A percentile compares a stretch with the other conserved stretches of the same genome.
Evolutionary conservation across 2,113 vertebrate genomes (phyloP).

Genomic region (Coreoperca whiteheadi): DNA sequence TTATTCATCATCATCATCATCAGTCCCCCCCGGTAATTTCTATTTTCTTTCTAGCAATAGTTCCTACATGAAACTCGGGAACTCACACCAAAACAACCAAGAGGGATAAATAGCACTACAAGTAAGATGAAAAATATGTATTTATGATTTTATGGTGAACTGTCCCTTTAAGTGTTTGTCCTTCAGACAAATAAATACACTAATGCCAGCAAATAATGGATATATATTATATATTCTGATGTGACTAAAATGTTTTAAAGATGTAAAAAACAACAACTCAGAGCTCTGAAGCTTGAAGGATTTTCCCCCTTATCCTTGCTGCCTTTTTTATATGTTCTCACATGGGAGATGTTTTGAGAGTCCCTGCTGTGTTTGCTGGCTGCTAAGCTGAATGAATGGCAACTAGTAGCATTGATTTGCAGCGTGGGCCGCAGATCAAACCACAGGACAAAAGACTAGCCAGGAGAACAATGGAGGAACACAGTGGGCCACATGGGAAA

Average conservation of each 20-base stretch:
- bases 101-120: too few species aligned
- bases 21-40: too few species aligned
- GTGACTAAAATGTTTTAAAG: constrained; percentile 25
- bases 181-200: constrained; percentile 21
- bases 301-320: constrained; percentile 5
- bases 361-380: constrained; percentile 59
- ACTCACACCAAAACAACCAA: too few species aligned
- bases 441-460: constrained; percentile 66
- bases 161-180: constrained; percentile 20
- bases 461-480: constrained; percentile 52
- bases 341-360: constrained; percentile 58
- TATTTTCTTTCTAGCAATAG: too few species aligned
- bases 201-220: constrained; percentile 21
- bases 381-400: constrained; percentile 48
- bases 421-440: constrained; percentile 66
- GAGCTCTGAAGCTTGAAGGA: constrained; percentile 26
- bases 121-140: too few species aligned
- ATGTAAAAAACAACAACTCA: not conserved
- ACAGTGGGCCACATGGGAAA: constrained; percentile 50
- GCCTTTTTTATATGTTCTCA: constrained; percentile 43
- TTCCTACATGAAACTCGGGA: too few species aligned
- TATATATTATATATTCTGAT: constrained; percentile 39
- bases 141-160: too few species aligned
- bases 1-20: constrained; percentile 69
- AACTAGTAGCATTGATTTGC: constrained; percentile 71